Evolutionary conservation across 92 coral and sea anemone genomes (phyloP).

Genomic region (Zoanthus solanderi): DNA sequence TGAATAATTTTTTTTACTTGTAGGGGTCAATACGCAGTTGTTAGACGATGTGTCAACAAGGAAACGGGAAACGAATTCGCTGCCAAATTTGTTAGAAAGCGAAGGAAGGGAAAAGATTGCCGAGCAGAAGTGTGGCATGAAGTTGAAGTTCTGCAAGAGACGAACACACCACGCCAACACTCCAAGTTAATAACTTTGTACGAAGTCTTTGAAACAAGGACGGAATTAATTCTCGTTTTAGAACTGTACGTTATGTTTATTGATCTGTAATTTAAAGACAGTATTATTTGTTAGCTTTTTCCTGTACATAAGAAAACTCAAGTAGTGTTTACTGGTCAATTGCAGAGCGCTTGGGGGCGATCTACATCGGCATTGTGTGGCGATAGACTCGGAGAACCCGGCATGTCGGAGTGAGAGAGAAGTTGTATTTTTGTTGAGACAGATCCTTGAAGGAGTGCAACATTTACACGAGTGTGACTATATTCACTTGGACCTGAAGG

Average conservation of each 20-base stretch:
- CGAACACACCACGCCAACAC: slow-evolving; percentile 81
- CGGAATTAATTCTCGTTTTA: slow-evolving; percentile 78
- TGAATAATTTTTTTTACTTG: neutral
- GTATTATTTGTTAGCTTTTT: slow-evolving; percentile 42
- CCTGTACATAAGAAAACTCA: slow-evolving; percentile 2
- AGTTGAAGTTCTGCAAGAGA: slow-evolving; percentile 81
- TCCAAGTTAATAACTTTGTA: slow-evolving; percentile 80
- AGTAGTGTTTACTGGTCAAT: slow-evolving; percentile 38
- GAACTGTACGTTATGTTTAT: slow-evolving; percentile 71
- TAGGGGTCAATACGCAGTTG: slow-evolving; percentile 93
- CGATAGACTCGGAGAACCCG: slow-evolving; percentile 86
- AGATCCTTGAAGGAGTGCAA: slow-evolving; percentile 86
- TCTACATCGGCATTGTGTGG: slow-evolving; percentile 90
- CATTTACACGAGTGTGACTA: slow-evolving; percentile 84
- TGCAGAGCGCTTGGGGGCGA: slow-evolving; percentile 94
- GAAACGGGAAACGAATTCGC: slow-evolving; percentile 79
- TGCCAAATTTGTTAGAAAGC: slow-evolving; percentile 88
- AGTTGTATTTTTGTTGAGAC: slow-evolving; percentile 85
- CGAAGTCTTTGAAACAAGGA: slow-evolving; percentile 89
- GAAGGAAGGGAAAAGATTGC: slow-evolving; percentile 92
- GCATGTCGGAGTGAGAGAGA: slow-evolving; percentile 91
- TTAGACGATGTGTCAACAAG: slow-evolving; percentile 76
- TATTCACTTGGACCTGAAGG: slow-evolving; percentile 88
- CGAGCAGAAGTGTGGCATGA: slow-evolving; percentile 94
- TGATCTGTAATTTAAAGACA: slow-evolving; percentile 34